Evolutionary conservation across 2,888 invertebrate species (phyloP).

Genomic region (Clanis bilineata): DNA sequence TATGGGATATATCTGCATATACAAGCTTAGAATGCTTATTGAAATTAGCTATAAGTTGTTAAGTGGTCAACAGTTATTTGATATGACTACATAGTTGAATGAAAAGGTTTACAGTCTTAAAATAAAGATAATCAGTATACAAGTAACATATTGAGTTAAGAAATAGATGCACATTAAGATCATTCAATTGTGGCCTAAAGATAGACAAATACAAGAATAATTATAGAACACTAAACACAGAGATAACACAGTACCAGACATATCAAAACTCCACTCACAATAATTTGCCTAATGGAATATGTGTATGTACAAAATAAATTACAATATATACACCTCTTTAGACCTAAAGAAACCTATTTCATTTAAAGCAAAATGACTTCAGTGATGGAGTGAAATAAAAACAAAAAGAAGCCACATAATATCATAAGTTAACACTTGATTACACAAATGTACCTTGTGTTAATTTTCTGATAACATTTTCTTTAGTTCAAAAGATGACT

Average conservation of each 20-base stretch:
- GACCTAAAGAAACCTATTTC: constrained; percentile 10
- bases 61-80: neutral
- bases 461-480: constrained; percentile 2
- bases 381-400: constrained; percentile 16
- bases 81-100: too few relatives aligned
- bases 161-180: neutral
- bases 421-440: constrained; percentile 3
- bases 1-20: too few relatives aligned
- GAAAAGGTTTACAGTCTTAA: neutral
- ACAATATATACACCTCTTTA: constrained; percentile 68
- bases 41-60: neutral
- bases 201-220: neutral
- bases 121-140: neutral
- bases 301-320: constrained; percentile 77
- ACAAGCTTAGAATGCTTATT: too few relatives aligned
- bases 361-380: constrained; percentile 5
- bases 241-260: constrained; percentile 1
- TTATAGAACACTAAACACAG: neutral
- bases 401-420: neutral
- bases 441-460: neutral
- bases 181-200: neutral
- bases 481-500: constrained; percentile 16
- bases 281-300: constrained; percentile 15
- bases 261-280: neutral
- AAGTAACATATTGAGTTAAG: too few relatives aligned